Evolutionary conservation across 2,888 invertebrate genomes (phyloP).

Genomic region (Tipula vernalis): DNA sequence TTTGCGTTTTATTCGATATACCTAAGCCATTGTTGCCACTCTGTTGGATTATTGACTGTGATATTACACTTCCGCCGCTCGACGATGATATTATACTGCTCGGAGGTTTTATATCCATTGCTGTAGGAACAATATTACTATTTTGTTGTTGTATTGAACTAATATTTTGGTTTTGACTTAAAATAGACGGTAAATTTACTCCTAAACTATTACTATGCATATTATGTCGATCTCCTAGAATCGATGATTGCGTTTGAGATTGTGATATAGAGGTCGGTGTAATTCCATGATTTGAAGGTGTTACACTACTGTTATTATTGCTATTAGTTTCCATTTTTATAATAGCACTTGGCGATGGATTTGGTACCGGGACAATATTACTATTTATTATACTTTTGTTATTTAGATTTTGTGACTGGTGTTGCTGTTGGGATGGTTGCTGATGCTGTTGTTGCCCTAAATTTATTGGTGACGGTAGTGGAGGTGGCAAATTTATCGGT

Average conservation of each 20-base stretch:
- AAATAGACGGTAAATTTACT: neutral
- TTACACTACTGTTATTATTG: conserved; percentile 18
- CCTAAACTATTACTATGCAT: neutral
- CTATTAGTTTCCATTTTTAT: conserved; percentile 17
- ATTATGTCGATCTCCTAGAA: conserved; percentile 5
- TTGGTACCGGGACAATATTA: conserved; percentile 20
- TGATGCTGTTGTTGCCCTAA: neutral
- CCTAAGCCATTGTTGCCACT: conserved; percentile 1
- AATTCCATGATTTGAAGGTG: conserved; percentile 14
- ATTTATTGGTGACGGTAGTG: conserved; percentile 12
- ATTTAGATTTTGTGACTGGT: neutral
- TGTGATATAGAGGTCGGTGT: conserved; percentile 12
- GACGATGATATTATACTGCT: neutral
- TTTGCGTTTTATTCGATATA: conserved; percentile 21
- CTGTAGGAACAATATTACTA: neutral
- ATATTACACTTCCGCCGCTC: neutral
- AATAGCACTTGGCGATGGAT: conserved; percentile 20
- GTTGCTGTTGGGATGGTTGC: neutral
- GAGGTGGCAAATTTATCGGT: conserved; percentile 14
- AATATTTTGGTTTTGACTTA: neutral
- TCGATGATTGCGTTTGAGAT: conserved; percentile 13
- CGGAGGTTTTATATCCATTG: conserved; percentile 7
- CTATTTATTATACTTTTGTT: neutral
- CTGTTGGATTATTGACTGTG: neutral
- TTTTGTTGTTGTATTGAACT: conserved; percentile 9